Evolutionary conservation across 2,888 invertebrate species (phyloP).

Genomic region (Panopea generosa): DNA sequence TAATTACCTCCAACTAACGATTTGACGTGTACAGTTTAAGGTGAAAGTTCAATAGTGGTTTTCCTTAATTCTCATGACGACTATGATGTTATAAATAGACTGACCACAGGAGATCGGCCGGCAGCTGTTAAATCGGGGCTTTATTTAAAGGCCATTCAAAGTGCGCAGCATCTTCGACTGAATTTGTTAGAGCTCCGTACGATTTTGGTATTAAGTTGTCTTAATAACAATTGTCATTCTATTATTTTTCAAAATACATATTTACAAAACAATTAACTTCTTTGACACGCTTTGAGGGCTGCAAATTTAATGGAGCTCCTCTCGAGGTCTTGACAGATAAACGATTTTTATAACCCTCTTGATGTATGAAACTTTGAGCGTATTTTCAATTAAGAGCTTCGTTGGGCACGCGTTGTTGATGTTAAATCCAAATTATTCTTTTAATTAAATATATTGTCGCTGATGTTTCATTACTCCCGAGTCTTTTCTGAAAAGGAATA

Average conservation of each 20-base stretch:
- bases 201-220: constrained; percentile 43
- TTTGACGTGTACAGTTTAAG: constrained; percentile 33
- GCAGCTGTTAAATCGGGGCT: constrained; percentile 50
- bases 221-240: constrained; percentile 40
- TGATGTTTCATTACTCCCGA: no score
- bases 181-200: constrained; percentile 31
- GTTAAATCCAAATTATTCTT: constrained; percentile 30
- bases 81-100: constrained; percentile 21
- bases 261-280: constrained; percentile 59
- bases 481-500: no score
- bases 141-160: constrained; percentile 39
- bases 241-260: constrained; percentile 56
- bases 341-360: constrained; percentile 29
- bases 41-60: constrained; percentile 42
- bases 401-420: constrained; percentile 22
- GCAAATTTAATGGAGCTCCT: constrained; percentile 35
- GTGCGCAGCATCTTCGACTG: constrained; percentile 37
- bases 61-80: constrained; percentile 23
- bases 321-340: constrained; percentile 31
- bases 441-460: constrained; percentile 14
- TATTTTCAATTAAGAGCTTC: constrained; percentile 46
- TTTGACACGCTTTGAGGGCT: constrained; percentile 52
- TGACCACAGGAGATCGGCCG: constrained; percentile 43
- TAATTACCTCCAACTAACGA: constrained; percentile 41
- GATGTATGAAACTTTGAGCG: constrained; percentile 30